Conservation (phyloP, 2,113 vertebrate species). For the Triplophysa tibetana region DNA sequence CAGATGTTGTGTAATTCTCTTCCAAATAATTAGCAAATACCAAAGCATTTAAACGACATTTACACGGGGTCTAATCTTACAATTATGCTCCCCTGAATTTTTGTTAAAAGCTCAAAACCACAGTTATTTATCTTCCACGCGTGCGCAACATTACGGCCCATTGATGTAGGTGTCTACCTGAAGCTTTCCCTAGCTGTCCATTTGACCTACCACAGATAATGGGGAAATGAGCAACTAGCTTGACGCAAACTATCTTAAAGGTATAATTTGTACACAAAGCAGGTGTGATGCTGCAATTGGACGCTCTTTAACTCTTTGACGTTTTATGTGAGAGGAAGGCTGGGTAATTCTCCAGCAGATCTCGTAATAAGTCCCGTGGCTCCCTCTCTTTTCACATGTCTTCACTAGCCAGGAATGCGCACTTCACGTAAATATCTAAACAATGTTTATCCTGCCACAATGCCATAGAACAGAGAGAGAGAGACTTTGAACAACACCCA, state of each 20-base stretch:
- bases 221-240: constrained; percentile 60
- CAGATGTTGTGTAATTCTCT: background rate
- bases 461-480: constrained; percentile 26
- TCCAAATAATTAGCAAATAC: background rate
- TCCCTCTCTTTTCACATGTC: constrained; percentile 56
- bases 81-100: background rate
- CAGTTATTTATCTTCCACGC: background rate
- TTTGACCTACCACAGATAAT: constrained; percentile 70
- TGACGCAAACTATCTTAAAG: constrained; percentile 53
- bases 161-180: constrained; percentile 21
- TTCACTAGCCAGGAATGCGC: constrained; percentile 61
- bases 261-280: constrained; percentile 74
- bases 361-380: constrained; percentile 65
- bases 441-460: constrained; percentile 59
- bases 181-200: constrained; percentile 58
- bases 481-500: constrained; percentile 37
- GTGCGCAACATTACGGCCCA: background rate
- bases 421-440: constrained; percentile 50
- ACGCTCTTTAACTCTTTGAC: constrained; percentile 55
- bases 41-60: background rate
- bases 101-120: background rate
- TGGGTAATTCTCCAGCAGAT: constrained; percentile 52
- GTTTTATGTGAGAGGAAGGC: constrained; percentile 52
- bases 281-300: constrained; percentile 69
- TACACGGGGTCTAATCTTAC: background rate